Percentiles rank a stretch among this genome's conserved stretches.
Evolutionary conservation across 2,888 invertebrate genomes (phyloP).

Genomic region (Timema podura): DNA sequence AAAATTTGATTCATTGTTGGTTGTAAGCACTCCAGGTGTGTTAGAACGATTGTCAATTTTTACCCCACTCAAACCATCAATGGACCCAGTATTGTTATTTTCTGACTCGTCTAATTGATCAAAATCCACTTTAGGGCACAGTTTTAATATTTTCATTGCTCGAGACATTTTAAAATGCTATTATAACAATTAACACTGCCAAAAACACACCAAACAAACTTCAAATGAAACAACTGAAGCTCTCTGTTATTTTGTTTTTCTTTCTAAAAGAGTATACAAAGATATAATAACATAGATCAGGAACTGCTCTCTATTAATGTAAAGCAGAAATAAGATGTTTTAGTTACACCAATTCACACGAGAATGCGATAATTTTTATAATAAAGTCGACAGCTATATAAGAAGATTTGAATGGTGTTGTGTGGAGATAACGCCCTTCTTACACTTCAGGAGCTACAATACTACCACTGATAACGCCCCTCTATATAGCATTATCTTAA

Average conservation of each 20-base stretch:
- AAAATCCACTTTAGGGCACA: not conserved
- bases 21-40: not conserved
- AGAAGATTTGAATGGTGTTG: not conserved
- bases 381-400: no score
- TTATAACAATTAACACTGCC: not conserved
- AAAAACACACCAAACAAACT: not conserved
- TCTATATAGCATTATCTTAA: not conserved
- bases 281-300: not conserved
- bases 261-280: not conserved
- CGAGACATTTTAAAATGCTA: not conserved
- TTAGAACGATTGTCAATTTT: not conserved
- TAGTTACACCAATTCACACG: no score
- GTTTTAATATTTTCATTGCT: not conserved
- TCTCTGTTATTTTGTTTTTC: no score
- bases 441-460: not conserved
- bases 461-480: slow-evolving; percentile 4
- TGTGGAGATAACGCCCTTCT: not conserved
- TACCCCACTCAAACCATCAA: not conserved
- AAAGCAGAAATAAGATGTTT: no score
- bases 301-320: not conserved
- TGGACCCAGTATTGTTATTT: not conserved
- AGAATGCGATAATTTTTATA: no score
- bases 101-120: not conserved
- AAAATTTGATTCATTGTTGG: not conserved
- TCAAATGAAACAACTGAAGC: no score